These are phyloP conservation scores for Drosophila melanogaster DNA, from an alignment of 1,140 invertebrate genomes.

Conservation along the genomic window DNA sequence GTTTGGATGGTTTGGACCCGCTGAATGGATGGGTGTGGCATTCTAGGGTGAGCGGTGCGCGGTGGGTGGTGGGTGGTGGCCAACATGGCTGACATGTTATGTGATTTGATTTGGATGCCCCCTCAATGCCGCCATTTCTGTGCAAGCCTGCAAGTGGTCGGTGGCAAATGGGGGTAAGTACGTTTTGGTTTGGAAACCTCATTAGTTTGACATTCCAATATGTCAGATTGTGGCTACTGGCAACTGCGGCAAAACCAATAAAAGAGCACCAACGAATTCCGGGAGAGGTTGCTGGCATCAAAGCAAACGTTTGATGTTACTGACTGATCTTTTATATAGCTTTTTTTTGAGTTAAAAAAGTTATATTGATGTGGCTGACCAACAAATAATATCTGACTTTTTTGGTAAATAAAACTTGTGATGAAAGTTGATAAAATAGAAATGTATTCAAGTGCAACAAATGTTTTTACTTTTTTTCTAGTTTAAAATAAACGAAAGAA, in stretches of 20 bases:
- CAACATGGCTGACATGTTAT: constrained; percentile 65
- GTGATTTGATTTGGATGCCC: constrained; percentile 75
- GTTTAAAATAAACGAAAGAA: too few relatives aligned
- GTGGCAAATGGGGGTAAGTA: constrained; percentile 57
- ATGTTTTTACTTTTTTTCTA: too few relatives aligned
- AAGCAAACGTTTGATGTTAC: constrained; percentile 1
- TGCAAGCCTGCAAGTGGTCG: not conserved
- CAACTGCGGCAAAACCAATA: constrained; percentile 31
- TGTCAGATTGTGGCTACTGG: constrained; percentile 42
- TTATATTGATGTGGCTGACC: too few relatives aligned
- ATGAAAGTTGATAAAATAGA: too few relatives aligned
- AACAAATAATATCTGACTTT: too few relatives aligned
- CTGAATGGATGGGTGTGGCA: constrained; percentile 3
- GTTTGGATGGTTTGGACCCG: not conserved
- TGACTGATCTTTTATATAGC: too few relatives aligned
- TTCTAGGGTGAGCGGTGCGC: not conserved
- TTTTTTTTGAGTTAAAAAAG: too few relatives aligned
- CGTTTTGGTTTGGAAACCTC: constrained; percentile 70
- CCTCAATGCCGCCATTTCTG: constrained; percentile 3
- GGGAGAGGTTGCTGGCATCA: constrained; percentile 3
- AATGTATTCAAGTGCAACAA: too few relatives aligned
- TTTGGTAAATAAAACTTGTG: not conserved
- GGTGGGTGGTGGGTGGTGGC: constrained; percentile 4
- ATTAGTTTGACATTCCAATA: constrained; percentile 72
- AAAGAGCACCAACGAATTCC: constrained; percentile 3